Conservation (phyloP, 2,888 invertebrate genomes). For the Drosophila subsilvestris region DNA sequence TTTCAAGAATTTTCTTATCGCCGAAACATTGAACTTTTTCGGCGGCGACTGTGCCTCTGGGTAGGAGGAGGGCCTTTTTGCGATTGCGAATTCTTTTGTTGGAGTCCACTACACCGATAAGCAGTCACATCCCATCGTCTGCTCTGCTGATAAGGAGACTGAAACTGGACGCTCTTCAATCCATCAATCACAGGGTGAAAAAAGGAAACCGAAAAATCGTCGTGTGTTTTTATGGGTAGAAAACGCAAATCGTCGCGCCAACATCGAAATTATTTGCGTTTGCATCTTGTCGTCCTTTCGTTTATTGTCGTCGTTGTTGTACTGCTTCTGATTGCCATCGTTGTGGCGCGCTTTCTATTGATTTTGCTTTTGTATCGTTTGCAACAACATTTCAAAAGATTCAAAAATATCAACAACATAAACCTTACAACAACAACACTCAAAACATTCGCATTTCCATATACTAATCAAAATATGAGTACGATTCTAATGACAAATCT, state of each 20-base stretch:
- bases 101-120: too few species aligned
- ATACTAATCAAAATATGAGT: constrained; percentile 7
- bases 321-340: constrained; percentile 65
- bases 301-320: constrained; percentile 56
- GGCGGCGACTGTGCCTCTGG: constrained; percentile 15
- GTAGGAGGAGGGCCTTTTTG: constrained; percentile 20
- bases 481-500: constrained; percentile 29
- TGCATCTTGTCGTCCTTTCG: constrained; percentile 82
- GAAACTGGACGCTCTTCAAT: not conserved
- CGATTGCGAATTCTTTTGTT: constrained; percentile 45
- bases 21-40: constrained; percentile 28
- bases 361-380: constrained; percentile 81
- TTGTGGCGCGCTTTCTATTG: constrained; percentile 74
- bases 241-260: constrained; percentile 84
- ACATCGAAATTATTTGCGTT: constrained; percentile 84
- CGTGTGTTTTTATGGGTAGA: constrained; percentile 83
- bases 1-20: not conserved
- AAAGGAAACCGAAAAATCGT: constrained; percentile 11
- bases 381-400: constrained; percentile 74
- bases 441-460: not conserved
- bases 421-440: constrained; percentile 14
- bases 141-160: constrained; percentile 64
- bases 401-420: constrained; percentile 61
- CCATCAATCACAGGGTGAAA: constrained; percentile 1
- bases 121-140: constrained; percentile 48